Percentiles rank a stretch among this genome's conserved stretches.
phyloP scores from a whole-genome alignment of 2,888 invertebrate genomes.

The Galerucella calmariensis region DNA sequence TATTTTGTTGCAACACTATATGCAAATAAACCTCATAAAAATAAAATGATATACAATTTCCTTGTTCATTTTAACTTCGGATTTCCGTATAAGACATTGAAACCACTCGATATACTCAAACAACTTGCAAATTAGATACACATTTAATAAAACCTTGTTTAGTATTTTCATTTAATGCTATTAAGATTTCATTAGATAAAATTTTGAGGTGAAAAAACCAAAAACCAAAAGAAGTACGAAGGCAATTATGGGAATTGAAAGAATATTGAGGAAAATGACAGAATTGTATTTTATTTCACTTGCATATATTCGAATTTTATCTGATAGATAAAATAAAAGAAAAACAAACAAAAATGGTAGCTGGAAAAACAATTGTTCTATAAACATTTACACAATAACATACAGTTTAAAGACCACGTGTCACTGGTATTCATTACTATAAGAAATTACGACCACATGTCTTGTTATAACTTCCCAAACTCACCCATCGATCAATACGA shows the following conservation, averaged over 20 bases:
- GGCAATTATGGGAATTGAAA: no score
- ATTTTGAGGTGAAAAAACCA: no score
- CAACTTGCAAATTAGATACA: neutral
- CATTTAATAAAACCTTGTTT: neutral
- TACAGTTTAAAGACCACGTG: neutral
- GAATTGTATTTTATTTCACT: no score
- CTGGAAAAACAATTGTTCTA: neutral
- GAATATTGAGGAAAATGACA: no score
- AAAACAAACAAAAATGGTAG: slow-evolving; percentile 1
- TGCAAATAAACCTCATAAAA: neutral
- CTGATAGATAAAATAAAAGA: neutral
- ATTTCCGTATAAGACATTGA: neutral
- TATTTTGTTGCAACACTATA: neutral
- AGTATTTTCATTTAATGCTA: neutral
- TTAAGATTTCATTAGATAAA: neutral
- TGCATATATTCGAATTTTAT: neutral
- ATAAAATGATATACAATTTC: slow-evolving; percentile 6
- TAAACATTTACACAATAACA: neutral
- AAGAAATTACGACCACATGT: neutral
- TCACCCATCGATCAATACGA: neutral
- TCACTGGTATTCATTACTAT: neutral
- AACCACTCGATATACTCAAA: neutral
- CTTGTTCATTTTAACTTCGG: neutral
- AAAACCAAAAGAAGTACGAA: no score
- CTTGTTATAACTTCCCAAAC: neutral